Percentiles rank a stretch among this genome's conserved stretches.
phyloP scores from a whole-genome alignment of 2,113 vertebrate genomes.

The Turnix velox region DNA sequence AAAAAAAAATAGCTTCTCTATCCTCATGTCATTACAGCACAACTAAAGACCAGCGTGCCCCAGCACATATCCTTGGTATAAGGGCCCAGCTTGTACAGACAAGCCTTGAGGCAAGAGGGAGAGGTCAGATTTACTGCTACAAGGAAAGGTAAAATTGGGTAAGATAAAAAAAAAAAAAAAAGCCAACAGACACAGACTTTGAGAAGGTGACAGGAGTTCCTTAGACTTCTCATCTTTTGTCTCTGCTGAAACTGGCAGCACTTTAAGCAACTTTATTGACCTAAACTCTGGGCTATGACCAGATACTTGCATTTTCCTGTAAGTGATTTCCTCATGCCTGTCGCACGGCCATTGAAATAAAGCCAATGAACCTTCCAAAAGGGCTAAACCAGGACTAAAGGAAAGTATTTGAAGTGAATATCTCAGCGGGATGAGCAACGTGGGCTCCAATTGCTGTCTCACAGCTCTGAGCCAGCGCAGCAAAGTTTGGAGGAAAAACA shows the following conservation, averaged over 20 bases:
- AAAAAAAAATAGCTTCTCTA: neutral
- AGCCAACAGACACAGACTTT: neutral
- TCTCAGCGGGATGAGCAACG: neutral
- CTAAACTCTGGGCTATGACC: neutral
- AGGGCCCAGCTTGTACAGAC: neutral
- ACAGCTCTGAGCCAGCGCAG: neutral
- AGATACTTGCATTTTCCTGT: neutral
- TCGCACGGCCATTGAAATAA: neutral
- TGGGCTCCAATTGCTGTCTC: rapidly evolving
- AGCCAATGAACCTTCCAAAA: neutral
- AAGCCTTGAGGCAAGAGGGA: constrained; percentile 16
- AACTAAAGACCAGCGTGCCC: neutral
- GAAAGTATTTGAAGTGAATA: too few species aligned
- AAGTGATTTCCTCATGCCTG: neutral
- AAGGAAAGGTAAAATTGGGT: neutral
- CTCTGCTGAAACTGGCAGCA: neutral
- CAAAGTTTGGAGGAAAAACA: rapidly evolving
- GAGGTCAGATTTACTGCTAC: neutral
- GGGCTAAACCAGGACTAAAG: neutral
- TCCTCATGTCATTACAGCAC: neutral
- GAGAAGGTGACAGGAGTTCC: constrained; percentile 1
- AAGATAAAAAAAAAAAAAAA: neutral
- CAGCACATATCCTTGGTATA: neutral
- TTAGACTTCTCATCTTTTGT: neutral
- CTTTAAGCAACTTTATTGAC: neutral